Evolutionary conservation across 1,140 invertebrate genomes (phyloP).

Genomic region (Colletes latitarsis): DNA sequence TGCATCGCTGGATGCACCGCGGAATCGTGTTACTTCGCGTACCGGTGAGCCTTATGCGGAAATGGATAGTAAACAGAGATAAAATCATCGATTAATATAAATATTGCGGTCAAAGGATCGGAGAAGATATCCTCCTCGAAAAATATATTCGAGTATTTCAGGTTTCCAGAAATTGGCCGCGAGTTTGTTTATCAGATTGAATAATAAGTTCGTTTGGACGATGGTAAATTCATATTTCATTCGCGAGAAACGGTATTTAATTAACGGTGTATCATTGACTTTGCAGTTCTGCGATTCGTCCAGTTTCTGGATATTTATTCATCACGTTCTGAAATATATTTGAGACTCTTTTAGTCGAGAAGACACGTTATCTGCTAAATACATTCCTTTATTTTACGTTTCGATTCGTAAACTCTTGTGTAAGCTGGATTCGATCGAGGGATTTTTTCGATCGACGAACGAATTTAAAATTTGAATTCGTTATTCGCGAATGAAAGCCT

Average conservation of each 20-base stretch:
- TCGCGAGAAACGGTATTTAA: background rate
- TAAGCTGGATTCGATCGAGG: too few species aligned
- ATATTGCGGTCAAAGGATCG: background rate
- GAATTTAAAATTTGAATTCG: too few species aligned
- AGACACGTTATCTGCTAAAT: too few species aligned
- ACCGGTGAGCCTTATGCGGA: slow-evolving; percentile 17
- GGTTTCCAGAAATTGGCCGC: background rate
- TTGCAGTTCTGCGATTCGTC: too few species aligned
- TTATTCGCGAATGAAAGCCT: too few species aligned
- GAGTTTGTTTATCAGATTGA: too few species aligned
- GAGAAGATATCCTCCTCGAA: background rate
- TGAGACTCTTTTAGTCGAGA: too few species aligned
- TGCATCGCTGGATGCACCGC: slow-evolving; percentile 19
- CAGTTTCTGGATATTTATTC: too few species aligned
- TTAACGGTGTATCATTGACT: background rate
- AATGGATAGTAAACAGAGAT: slow-evolving; percentile 26
- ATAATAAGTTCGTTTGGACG: background rate
- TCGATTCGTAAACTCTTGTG: too few species aligned
- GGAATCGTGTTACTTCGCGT: slow-evolving; percentile 39
- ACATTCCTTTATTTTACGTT: too few species aligned
- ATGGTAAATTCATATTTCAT: background rate
- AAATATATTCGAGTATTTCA: background rate
- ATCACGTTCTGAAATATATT: too few species aligned
- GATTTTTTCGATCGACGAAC: too few species aligned
- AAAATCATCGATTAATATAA: slow-evolving; percentile 30